Base-by-base conservation (phyloP, 2,113 vertebrate genomes). In the Myrmecophaga tridactyla region DNA sequence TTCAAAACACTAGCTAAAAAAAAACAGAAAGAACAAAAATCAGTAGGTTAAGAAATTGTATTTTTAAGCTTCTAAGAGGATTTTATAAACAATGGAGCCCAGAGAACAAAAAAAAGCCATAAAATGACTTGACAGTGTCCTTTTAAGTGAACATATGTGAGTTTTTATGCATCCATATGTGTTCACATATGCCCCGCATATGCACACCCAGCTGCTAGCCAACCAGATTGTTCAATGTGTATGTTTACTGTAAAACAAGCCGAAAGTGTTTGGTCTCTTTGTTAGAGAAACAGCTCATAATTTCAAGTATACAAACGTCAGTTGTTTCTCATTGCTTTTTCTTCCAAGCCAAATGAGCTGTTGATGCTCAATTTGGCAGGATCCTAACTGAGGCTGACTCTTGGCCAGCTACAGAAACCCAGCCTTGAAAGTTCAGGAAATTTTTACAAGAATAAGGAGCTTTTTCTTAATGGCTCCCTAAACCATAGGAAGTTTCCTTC, bases 81-180 rank as follows among this genome's bases (percentile, higher is more conserved):
- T 96, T 97, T 98, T 98, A 97, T 98, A 98, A 98, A 98, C 96
- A 98, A 98, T 97, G 93, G 94, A 97, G 92, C 97, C 96, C 96
- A 97, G 97, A 97, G 96, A 97, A 96, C 96, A 98, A 90, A 81
- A 98, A 98, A 97, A 98, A 97, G 83, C 87, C 96, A 96, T 97
- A 97, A 98, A 98, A 96, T 93, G 96, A 98, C 85, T 96, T 98
- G 98, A 98, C 88, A 78, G 97, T 98, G 97, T 97, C 95, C 96
- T 98, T 98, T 98, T 88, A 98, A 98, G 98, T 98, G 97, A 98
- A 96, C 97, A 97, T 98, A 91, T 98, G 97, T 98, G 97, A 90
- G 77, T 97, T 97, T 48, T 98, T 97, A 97, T 86, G 72, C 92
- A 96, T 92, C 97, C 98, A 97, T 98, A 98, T 98, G 97, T 98